These are phyloP conservation scores for Clarias macrocephalus DNA, from an alignment of 2,113 vertebrate species.

Conservation along the genomic window DNA sequence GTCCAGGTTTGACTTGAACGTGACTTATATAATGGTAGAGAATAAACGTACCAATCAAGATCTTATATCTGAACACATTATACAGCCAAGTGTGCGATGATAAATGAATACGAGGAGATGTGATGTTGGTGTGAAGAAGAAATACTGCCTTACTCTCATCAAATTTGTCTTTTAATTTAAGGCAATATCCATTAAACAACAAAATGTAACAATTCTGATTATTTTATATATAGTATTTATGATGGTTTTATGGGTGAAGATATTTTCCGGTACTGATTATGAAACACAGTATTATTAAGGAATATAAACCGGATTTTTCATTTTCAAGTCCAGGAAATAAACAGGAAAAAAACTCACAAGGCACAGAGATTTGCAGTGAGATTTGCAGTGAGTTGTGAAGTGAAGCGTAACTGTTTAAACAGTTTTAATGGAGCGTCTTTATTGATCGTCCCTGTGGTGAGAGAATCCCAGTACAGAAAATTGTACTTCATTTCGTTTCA, in stretches of 20 bases:
- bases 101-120: neutral
- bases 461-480: conserved; percentile 22
- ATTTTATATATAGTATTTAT: neutral
- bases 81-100: neutral
- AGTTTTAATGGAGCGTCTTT: no score
- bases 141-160: neutral
- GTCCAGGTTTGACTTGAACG: no score
- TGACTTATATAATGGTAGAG: neutral
- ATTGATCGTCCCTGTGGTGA: neutral
- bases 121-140: neutral
- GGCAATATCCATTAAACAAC: neutral
- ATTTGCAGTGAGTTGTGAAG: neutral
- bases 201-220: neutral
- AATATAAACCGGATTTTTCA: neutral
- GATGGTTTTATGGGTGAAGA: neutral
- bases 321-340: neutral
- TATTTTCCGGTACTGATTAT: neutral
- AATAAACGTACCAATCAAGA: neutral
- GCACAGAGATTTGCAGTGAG: neutral
- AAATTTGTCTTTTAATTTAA: no score
- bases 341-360: neutral
- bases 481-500: neutral
- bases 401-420: neutral
- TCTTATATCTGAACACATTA: neutral
- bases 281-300: neutral